Evolutionary conservation across 1,140 invertebrate genomes (phyloP), one percentile per base, ranked within the genome.

Genomic region (Microplitis demolitor): DNA sequence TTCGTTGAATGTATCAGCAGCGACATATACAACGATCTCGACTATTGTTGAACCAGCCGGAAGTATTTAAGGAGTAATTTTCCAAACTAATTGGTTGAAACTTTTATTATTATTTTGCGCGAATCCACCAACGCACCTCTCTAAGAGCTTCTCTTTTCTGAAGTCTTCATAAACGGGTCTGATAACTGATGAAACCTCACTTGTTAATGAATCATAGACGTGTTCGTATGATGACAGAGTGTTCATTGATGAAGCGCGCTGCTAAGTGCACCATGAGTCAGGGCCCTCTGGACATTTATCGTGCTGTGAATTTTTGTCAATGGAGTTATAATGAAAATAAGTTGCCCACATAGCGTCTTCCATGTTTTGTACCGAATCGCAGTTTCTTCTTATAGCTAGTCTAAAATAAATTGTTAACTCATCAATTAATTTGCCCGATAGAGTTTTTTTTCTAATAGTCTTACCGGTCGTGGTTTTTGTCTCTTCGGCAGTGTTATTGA

Each of bases 71-170:
- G 63, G 62, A 61, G 4, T 72, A 63, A 63, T 75, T 75, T 72
- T 77, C 73, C 74, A 78, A 69, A 79, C 69, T 8, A 81, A 56
- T 56, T 74, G 71, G 51, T 79, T 80, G 35, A 78, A 74, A 51
- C 75, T 78, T 71, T 80, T 76, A 68, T 80, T 80, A 34, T 66
- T 71, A 60, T 79, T 81, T 75, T 79, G 76, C 6, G 66, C 77
- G 16, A 72, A 74, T 4, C 76, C 75, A 71, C 74, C 66, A 37
- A 77, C n/a, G 72, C 78, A 79, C 51, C 76, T 72, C 72, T 73
- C 68, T n/a, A 79, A 70, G 39, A 81, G 71, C 14, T 68, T 56
- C 35, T 78, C 73, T 4, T 77, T 73, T 37, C 66, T 73, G 2
- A 80, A 69, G 35, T 80, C 76, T 62, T 35, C 53, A 64, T 80